Evolutionary conservation across 2,797 vertebrate genomes (phyloP).

Genomic region (Adelosebastes latens): DNA sequence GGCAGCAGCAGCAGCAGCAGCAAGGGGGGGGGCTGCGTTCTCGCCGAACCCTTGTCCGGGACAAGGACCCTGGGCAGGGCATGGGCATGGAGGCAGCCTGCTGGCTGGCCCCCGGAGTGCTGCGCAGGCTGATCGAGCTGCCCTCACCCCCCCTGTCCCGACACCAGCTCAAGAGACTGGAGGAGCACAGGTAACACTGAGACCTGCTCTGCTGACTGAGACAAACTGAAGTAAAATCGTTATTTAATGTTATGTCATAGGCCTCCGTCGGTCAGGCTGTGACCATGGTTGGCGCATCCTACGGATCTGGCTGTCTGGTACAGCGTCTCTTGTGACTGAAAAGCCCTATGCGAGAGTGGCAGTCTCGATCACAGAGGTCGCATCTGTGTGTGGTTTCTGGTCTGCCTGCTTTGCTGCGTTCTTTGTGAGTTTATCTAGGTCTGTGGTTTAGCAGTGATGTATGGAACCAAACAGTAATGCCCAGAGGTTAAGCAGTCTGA

Average conservation of each 20-base stretch:
- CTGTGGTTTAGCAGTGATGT: neutral
- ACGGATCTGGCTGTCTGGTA: too few species aligned
- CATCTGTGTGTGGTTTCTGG: too few species aligned
- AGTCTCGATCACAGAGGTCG: too few species aligned
- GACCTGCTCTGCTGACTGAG: neutral
- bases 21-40: conserved; percentile 82
- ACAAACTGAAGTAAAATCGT: neutral
- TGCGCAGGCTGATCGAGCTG: conserved; percentile 91
- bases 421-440: neutral
- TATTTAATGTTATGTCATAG: neutral
- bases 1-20: conserved; percentile 63
- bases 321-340: too few species aligned
- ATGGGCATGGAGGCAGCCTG: conserved; percentile 84
- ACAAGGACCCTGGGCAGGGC: conserved; percentile 81
- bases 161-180: conserved; percentile 95
- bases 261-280: too few species aligned
- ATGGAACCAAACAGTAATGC: neutral
- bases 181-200: conserved; percentile 89
- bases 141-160: conserved; percentile 91
- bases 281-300: too few species aligned
- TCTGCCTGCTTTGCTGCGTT: too few species aligned
- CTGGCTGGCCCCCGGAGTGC: conserved; percentile 81
- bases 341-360: too few species aligned
- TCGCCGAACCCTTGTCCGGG: conserved; percentile 85
- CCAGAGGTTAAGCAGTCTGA: neutral